These are phyloP conservation scores for Macrotus californicus DNA, from an alignment of 2,113 vertebrate species.

Conservation along the genomic window DNA sequence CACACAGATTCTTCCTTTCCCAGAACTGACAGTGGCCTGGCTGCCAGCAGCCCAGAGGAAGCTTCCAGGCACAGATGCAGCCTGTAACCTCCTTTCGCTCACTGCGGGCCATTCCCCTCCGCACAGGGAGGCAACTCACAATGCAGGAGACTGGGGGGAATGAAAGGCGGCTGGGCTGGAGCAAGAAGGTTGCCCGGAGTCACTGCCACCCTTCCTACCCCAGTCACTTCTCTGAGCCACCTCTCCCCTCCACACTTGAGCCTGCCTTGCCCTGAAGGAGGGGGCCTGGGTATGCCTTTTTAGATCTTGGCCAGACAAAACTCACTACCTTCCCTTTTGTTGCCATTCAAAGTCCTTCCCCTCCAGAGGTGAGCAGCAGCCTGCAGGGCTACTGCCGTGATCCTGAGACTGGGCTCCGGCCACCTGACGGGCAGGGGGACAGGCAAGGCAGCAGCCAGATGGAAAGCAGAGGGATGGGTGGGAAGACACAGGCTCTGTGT, in stretches of 20 bases:
- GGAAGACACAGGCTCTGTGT: neutral
- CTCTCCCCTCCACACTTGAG: too few relatives aligned
- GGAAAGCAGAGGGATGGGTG: neutral
- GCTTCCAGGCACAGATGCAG: conserved; percentile 54
- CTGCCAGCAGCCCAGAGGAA: conserved; percentile 30
- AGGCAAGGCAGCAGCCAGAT: neutral
- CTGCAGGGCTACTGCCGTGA: neutral
- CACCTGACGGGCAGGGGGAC: neutral
- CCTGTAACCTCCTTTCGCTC: conserved; percentile 56
- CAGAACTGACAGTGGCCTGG: neutral
- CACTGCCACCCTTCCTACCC: rapidly evolving
- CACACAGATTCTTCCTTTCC: neutral
- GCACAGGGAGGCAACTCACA: neutral
- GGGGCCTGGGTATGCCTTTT: neutral
- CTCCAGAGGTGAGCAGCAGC: neutral
- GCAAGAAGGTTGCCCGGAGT: neutral
- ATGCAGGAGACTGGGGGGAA: neutral
- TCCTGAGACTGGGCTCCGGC: neutral
- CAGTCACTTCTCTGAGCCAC: neutral
- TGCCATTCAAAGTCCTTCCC: neutral
- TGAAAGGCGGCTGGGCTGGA: neutral
- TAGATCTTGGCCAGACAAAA: neutral
- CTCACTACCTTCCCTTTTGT: neutral
- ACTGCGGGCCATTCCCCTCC: conserved; percentile 24
- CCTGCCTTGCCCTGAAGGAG: neutral